A percentile compares a stretch with the other conserved stretches of the same genome.
Evolutionary conservation across 2,797 vertebrate genomes (phyloP).

Genomic region (Carapus acus): DNA sequence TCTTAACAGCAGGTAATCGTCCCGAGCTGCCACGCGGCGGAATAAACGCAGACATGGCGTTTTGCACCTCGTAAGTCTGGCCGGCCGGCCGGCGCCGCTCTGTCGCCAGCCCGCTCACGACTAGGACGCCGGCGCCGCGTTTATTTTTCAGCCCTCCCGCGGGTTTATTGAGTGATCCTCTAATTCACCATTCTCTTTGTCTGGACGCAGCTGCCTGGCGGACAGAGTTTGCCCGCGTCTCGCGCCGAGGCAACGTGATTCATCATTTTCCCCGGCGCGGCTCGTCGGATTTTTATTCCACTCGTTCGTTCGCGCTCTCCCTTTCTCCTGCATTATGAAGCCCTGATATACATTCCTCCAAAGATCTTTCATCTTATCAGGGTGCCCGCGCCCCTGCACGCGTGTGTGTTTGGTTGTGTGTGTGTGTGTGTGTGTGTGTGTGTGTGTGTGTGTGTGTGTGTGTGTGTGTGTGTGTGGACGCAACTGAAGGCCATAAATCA

Average conservation of each 20-base stretch:
- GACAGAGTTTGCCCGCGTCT: conserved; percentile 25
- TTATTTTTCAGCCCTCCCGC: conserved; percentile 39
- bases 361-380: conserved; percentile 60
- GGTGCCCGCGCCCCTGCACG: conserved; percentile 11
- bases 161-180: conserved; percentile 39
- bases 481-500: conserved; percentile 80
- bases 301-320: conserved; percentile 17
- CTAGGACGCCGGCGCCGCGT: conserved; percentile 38
- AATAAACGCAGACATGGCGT: conserved; percentile 24
- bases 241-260: conserved; percentile 41
- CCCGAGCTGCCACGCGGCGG: conserved; percentile 28
- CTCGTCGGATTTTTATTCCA: conserved; percentile 37
- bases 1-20: conserved; percentile 52
- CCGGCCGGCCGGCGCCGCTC: too few species aligned
- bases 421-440: conserved; percentile 2
- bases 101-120: conserved; percentile 10
- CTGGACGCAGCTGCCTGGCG: conserved; percentile 49
- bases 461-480: conserved; percentile 68
- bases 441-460: too few species aligned
- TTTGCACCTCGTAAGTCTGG: conserved; percentile 28
- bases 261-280: conserved; percentile 45
- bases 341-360: conserved; percentile 26
- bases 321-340: conserved; percentile 17
- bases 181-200: conserved; percentile 58
- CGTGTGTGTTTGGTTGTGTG: neutral